phyloP scores from a whole-genome alignment of 2,888 invertebrate genomes.

The Epistrophe grossulariae region DNA sequence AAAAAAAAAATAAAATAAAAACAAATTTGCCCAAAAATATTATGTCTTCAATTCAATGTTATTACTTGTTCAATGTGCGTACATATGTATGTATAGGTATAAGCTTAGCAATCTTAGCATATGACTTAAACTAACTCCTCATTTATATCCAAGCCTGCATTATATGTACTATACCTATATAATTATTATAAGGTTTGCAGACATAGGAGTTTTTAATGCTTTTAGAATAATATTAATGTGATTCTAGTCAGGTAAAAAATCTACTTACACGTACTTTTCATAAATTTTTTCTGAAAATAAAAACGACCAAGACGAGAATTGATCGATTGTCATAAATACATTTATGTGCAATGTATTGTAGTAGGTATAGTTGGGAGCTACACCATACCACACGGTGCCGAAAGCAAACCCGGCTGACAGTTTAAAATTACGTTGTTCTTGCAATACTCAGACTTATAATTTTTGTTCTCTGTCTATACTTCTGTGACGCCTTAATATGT shows the following conservation, averaged over 20 bases:
- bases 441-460: conserved; percentile 1
- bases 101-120: too few relatives aligned
- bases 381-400: conserved; percentile 26
- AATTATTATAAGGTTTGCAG: conserved; percentile 32
- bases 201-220: conserved; percentile 44
- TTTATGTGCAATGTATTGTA: conserved; percentile 30
- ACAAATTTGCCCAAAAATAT: too few relatives aligned
- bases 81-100: too few relatives aligned
- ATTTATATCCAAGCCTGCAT: not conserved
- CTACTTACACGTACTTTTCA: conserved; percentile 73
- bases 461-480: not conserved
- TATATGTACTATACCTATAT: not conserved
- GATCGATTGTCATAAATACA: conserved; percentile 64
- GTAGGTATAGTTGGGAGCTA: not conserved
- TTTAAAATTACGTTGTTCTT: conserved; percentile 54
- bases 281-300: conserved; percentile 68
- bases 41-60: too few relatives aligned
- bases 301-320: conserved; percentile 51
- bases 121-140: not conserved
- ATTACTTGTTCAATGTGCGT: too few relatives aligned
- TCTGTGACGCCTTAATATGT: conserved; percentile 39
- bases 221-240: conserved; percentile 12
- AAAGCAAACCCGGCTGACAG: conserved; percentile 22
- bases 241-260: conserved; percentile 67
- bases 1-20: too few relatives aligned